These are phyloP conservation scores for Sebastiscus albofasciatus DNA, from an alignment of 2,797 vertebrate species.

Conservation along the genomic window DNA sequence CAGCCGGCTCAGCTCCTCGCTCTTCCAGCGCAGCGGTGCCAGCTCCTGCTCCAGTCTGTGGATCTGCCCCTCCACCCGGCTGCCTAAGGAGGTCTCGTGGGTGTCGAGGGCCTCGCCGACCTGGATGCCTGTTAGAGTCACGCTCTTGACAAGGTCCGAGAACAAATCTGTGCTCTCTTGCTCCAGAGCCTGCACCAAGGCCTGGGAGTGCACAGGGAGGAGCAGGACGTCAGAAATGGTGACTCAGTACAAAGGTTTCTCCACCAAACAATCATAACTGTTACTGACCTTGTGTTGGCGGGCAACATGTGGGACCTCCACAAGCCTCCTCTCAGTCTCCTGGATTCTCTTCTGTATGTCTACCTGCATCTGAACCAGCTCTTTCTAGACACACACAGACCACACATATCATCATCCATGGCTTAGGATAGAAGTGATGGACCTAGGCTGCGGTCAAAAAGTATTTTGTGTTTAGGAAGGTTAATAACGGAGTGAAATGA, in stretches of 20 bases:
- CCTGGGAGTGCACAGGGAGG: constrained; percentile 44
- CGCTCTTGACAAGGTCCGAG: constrained; percentile 57
- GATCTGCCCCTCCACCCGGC: constrained; percentile 64
- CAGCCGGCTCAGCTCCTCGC: constrained; percentile 72
- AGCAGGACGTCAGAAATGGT: neutral
- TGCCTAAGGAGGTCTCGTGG: constrained; percentile 64
- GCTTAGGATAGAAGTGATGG: neutral
- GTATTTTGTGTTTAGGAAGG: no score
- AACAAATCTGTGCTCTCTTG: constrained; percentile 71
- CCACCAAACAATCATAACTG: neutral
- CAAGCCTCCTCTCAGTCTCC: constrained; percentile 53
- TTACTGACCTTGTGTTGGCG: constrained; percentile 66
- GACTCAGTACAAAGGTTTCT: neutral
- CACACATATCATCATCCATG: neutral
- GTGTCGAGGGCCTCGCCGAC: constrained; percentile 66
- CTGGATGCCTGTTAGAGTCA: constrained; percentile 65
- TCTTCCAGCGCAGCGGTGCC: constrained; percentile 66
- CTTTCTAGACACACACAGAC: constrained; percentile 58
- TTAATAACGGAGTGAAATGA: no score
- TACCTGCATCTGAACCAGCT: constrained; percentile 66
- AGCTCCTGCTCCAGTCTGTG: constrained; percentile 77
- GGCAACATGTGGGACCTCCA: constrained; percentile 58
- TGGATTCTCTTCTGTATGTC: constrained; percentile 62
- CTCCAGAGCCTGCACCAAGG: constrained; percentile 72
- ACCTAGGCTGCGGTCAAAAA: no score